phyloP scores from a whole-genome alignment of 2,888 invertebrate species.

The Rhyacophila evoluta region DNA sequence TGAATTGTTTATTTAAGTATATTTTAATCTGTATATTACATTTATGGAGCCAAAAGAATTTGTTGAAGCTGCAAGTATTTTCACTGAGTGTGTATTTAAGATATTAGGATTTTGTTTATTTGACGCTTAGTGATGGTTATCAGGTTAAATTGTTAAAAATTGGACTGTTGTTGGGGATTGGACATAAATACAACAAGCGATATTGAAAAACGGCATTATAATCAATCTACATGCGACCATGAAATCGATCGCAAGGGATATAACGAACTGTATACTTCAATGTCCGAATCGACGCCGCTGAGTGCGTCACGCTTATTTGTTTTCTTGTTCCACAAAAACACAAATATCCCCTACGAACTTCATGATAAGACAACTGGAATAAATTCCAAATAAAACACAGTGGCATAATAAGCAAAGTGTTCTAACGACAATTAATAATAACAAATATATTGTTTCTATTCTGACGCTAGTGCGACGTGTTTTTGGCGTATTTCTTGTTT shows the following conservation, averaged over 20 bases:
- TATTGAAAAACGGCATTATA: background rate
- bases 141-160: too few species aligned
- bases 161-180: too few species aligned
- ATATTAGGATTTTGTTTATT: too few species aligned
- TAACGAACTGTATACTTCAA: background rate
- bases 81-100: too few species aligned
- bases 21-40: too few species aligned
- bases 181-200: background rate
- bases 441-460: background rate
- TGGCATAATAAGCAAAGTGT: background rate
- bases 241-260: constrained; percentile 30
- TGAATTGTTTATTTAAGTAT: too few species aligned
- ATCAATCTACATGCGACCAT: constrained; percentile 13
- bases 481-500: background rate
- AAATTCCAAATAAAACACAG: background rate
- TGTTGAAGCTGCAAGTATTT: too few species aligned
- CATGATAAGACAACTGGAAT: background rate
- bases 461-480: background rate
- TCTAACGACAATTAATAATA: background rate
- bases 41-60: too few species aligned
- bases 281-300: background rate
- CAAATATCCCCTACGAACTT: background rate
- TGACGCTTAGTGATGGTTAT: too few species aligned
- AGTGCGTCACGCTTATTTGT: background rate
- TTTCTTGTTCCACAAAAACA: background rate